These are phyloP conservation scores for Paedocypris micromegethes DNA, from an alignment of 2,797 vertebrate species.

Conservation along the genomic window DNA sequence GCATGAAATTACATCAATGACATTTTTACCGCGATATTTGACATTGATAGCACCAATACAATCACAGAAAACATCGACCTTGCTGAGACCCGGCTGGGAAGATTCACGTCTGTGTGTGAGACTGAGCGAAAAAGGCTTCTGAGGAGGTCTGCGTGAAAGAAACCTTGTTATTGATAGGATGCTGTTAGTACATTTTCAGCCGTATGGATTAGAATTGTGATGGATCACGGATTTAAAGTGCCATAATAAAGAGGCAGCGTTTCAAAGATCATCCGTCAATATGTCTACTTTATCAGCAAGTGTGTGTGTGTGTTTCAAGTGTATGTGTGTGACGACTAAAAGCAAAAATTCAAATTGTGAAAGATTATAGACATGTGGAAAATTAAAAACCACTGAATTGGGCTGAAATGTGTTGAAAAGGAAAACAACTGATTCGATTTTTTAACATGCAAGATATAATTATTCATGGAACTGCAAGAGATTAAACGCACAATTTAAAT, in stretches of 20 bases:
- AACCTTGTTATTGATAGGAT: slow-evolving; percentile 84
- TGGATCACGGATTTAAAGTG: slow-evolving; percentile 77
- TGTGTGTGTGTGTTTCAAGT: neutral
- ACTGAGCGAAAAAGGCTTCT: slow-evolving; percentile 59
- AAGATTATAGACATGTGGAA: no score
- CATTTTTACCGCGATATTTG: slow-evolving; percentile 72
- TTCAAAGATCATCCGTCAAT: slow-evolving; percentile 58
- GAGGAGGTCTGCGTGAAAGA: slow-evolving; percentile 69
- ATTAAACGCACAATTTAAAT: no score
- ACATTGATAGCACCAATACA: slow-evolving; percentile 81
- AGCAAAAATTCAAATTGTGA: no score
- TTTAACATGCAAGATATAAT: no score
- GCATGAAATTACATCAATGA: slow-evolving; percentile 94
- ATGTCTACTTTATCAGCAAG: slow-evolving; percentile 61
- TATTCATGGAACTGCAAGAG: no score
- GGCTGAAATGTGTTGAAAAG: no score
- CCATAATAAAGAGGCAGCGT: slow-evolving; percentile 72
- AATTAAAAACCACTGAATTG: no score
- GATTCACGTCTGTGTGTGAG: slow-evolving; percentile 54
- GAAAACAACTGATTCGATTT: no score
- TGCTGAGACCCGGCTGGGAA: slow-evolving; percentile 81
- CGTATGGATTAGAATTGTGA: slow-evolving; percentile 87
- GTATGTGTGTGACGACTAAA: no score
- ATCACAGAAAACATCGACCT: slow-evolving; percentile 76
- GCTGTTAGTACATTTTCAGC: slow-evolving; percentile 99